phyloP scores from a whole-genome alignment of 2,113 vertebrate species.

The Microtus montanus region DNA sequence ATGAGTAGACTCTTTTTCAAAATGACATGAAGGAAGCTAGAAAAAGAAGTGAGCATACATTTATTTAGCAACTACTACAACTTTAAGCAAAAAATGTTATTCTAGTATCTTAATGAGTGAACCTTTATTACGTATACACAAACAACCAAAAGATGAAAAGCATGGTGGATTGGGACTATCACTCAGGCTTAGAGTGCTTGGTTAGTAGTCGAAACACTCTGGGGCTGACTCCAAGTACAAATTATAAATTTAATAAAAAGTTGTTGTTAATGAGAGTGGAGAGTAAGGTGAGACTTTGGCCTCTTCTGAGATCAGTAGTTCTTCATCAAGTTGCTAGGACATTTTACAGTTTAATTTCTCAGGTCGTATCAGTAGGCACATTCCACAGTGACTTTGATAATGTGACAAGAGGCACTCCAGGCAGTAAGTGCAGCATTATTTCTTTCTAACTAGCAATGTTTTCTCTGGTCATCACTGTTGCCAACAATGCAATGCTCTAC shows the following conservation, averaged over 20 bases:
- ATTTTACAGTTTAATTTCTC: not conserved
- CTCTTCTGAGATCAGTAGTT: not conserved
- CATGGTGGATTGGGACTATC: not conserved
- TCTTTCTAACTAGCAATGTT: not conserved
- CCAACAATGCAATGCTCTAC: not conserved
- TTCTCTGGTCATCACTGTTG: not conserved
- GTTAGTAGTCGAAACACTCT: not conserved
- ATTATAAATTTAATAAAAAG: not conserved
- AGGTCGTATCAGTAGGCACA: not conserved
- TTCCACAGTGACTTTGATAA: not conserved
- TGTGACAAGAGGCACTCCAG: not conserved
- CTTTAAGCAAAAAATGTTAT: conserved; percentile 24
- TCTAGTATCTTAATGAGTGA: not conserved
- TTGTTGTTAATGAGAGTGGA: not conserved
- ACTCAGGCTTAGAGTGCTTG: not conserved
- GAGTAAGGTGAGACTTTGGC: not conserved
- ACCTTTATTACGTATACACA: not conserved
- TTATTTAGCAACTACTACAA: conserved; percentile 28
- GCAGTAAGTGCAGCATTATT: not conserved
- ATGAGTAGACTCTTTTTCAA: conserved; percentile 7
- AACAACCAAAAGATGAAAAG: not conserved
- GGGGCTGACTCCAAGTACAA: not conserved
- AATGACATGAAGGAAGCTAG: not conserved
- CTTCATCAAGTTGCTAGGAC: not conserved
- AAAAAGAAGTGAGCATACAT: not conserved